Evolutionary conservation across 2,797 vertebrate species (phyloP).

Genomic region (Tolypeutes matacus): DNA sequence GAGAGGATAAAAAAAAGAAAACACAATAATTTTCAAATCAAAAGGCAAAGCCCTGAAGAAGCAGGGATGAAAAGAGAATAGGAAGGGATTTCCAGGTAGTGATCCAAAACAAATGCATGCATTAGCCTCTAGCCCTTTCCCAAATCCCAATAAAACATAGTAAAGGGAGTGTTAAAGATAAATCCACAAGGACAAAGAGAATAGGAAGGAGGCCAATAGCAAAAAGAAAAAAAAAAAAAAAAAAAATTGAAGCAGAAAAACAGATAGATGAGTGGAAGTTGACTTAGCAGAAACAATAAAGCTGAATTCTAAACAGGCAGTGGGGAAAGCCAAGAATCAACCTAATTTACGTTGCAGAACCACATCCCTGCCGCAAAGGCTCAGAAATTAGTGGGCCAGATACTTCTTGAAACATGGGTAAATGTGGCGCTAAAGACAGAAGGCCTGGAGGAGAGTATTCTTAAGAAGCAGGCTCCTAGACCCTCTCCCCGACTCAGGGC

Average conservation of each 20-base stretch:
- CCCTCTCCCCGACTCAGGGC: neutral
- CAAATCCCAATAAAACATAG: neutral
- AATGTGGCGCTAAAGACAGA: neutral
- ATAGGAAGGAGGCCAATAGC: neutral
- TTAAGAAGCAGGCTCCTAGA: neutral
- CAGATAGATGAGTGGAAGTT: neutral
- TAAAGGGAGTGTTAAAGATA: neutral
- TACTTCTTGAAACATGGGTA: neutral
- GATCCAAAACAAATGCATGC: neutral
- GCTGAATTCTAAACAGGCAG: neutral
- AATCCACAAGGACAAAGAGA: constrained; percentile 1
- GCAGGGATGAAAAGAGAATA: neutral
- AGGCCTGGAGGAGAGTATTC: neutral
- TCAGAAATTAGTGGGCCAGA: neutral
- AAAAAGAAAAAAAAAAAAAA: neutral
- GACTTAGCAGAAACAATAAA: neutral
- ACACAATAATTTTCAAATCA: neutral
- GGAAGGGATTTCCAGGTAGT: neutral
- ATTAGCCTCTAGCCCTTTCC: neutral
- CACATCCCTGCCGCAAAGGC: neutral
- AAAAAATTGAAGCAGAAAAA: constrained; percentile 15
- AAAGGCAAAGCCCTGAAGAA: neutral
- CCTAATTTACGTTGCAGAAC: too few relatives aligned
- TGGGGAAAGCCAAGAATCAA: neutral
- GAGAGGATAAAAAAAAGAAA: neutral